Base-by-base conservation (phyloP, 2,888 invertebrate genomes). In the Apotomis capreana region DNA sequence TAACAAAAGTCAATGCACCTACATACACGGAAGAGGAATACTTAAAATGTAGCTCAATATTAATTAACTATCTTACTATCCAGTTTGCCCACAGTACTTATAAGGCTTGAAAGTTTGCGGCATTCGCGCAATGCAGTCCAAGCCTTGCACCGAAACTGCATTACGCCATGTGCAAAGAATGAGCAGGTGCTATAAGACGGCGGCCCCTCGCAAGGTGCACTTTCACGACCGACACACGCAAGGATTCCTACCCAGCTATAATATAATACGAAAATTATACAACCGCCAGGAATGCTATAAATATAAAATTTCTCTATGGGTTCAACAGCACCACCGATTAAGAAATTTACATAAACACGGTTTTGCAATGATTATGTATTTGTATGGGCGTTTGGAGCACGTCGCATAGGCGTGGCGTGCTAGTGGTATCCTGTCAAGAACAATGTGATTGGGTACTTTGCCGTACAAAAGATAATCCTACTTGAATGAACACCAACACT, bases 151-250 rank as follows among this genome's bases (percentile, higher is more conserved):
- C 84, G 76, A 87, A 88, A 86, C 82, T 86, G 82, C 84, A 87
- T 89, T 88, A 88, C 89, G 88, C 86, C 91, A 92, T 89, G 83
- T 90, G 90, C 84, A 84, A 83, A 82, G 85, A 86, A 86, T 83
- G 84, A 79, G 86, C 92, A 92, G 92, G 91, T 91, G 92, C 84
- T 79, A 81, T 81, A 78, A 76, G 78, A 76, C 79, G 78, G 65
- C 79, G 78, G 81, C 81, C 79, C 83, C 79, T 78, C 81, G 87
- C 88, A 89, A 90, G 89, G 87, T 90, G 90, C 85, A 85, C 86
- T 88, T 90, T 90, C 88, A 83, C 87, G 81, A 81, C 78, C 79
- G 74, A 78, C 75, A 81, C 79, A 79, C 76, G 79, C 80, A 84
- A 87, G 83, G 85, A 84, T 85, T 86, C 80, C 79, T 76, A 79